Evolutionary conservation across 2,113 vertebrate species (phyloP), one percentile per base, ranked within the genome.

Genomic region (Psephotus haematonotus): DNA sequence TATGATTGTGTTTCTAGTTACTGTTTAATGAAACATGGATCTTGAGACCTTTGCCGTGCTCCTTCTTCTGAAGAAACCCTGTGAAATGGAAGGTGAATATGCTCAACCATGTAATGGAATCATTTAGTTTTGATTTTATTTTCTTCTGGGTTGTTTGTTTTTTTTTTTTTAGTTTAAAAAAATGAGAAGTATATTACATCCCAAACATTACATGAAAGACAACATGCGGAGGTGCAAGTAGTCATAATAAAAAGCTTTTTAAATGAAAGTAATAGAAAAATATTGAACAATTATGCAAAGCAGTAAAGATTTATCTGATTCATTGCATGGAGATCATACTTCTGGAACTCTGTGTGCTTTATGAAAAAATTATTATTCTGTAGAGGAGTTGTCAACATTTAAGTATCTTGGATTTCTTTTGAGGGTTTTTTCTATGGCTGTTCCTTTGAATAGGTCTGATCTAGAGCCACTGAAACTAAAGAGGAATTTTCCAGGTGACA

Each of bases 91-190:
- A 79, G 16, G 35, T 43, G 41, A 79, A 80, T 88, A 83, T 59
- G 53, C 70, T 90, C 47, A 14, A 23, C 25, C 39, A 82, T 52
- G 11, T n/a, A 92, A 90, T 35, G 7, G 72, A 67, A 82, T 82
- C 11, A 9, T 29, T 92, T 96, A 55, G 84, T 93, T 94, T 92
- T 91, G 81, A 3, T n/a, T 96, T 93, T 88, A 80, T 88, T 96
- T 95, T 22, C 5, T 33, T 55, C 17, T 4, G 16, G 17, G 0
- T 12, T 50, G 63, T n/a, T 76, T 24, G 55, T n/a, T 22, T 1
- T 17, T 20, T 82, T 88, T 76, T 33, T 94, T 55, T 91, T 91
- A 18, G 28, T 74, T 93, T 94, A 90, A 93, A 90, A 91, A 85
- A 93, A 81, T 91, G 41, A 46, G 70, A 92, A 52, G 17, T 63